These are phyloP conservation scores for Caradrina clavipalpis DNA, from an alignment of 2,888 invertebrate genomes.

Conservation along the genomic window DNA sequence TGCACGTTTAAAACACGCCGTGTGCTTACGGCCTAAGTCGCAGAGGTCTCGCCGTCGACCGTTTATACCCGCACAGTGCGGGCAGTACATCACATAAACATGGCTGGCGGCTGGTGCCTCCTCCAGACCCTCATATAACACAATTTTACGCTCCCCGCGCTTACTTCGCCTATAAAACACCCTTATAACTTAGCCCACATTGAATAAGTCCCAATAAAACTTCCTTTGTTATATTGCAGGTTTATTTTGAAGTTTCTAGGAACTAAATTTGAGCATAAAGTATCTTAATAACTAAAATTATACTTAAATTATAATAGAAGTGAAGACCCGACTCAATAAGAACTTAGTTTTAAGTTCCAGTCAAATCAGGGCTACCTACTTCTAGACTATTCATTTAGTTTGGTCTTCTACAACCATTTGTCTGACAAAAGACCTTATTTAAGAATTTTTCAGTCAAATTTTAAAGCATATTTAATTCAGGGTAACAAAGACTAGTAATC, in stretches of 20 bases:
- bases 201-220: conserved; percentile 57
- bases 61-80: conserved; percentile 61
- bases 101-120: conserved; percentile 36
- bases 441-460: conserved; percentile 55
- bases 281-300: conserved; percentile 33
- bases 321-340: conserved; percentile 74
- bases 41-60: conserved; percentile 40
- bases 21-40: too few species aligned
- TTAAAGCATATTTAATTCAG: conserved; percentile 62
- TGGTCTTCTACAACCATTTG: conserved; percentile 9
- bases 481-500: conserved; percentile 78
- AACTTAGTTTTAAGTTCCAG: conserved; percentile 72
- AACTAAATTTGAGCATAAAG: conserved; percentile 71
- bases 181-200: conserved; percentile 48
- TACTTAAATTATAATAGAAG: conserved; percentile 22
- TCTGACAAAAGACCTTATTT: conserved; percentile 30
- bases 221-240: conserved; percentile 48
- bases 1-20: too few species aligned
- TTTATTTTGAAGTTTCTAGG: conserved; percentile 63
- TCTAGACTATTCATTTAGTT: conserved; percentile 2
- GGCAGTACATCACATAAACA: conserved; percentile 65
- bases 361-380: conserved; percentile 70
- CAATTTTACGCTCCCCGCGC: conserved; percentile 60
- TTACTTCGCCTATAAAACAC: conserved; percentile 59
- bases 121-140: conserved; percentile 64